These are phyloP conservation scores for Anorthoa munda DNA, from an alignment of 2,888 invertebrate genomes.

Conservation along the genomic window DNA sequence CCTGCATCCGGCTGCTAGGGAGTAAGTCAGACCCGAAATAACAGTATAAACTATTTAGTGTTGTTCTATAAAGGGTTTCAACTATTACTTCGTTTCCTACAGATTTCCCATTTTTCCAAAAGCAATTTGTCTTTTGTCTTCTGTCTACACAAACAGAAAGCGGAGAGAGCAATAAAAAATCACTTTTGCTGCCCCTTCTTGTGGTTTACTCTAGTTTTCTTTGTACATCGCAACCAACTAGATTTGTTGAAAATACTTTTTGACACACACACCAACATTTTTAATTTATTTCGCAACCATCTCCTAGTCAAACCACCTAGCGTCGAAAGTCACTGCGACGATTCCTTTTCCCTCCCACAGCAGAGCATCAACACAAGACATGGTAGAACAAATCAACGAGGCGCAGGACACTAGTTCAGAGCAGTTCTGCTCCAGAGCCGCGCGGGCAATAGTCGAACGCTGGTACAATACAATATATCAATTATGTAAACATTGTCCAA, in stretches of 20 bases:
- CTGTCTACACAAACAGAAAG: too few species aligned
- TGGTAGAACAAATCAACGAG: conserved; percentile 57
- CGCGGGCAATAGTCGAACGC: conserved; percentile 55
- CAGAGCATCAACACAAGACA: conserved; percentile 71
- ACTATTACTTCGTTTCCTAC: background rate
- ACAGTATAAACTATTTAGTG: background rate
- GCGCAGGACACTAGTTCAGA: conserved; percentile 48
- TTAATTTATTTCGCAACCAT: background rate
- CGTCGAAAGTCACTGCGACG: conserved; percentile 40
- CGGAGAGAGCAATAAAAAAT: too few species aligned
- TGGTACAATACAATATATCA: conserved; percentile 47
- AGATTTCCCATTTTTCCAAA: background rate
- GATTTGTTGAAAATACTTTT: too few species aligned
- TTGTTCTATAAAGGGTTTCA: background rate
- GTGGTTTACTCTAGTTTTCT: too few species aligned
- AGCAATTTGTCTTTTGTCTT: background rate
- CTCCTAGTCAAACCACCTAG: background rate
- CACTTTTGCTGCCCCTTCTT: too few species aligned
- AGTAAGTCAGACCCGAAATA: conserved; percentile 84
- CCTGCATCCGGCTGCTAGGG: conserved; percentile 89
- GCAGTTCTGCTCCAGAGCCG: conserved; percentile 58
- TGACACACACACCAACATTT: background rate
- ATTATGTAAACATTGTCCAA: conserved; percentile 30
- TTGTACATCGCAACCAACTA: too few species aligned
- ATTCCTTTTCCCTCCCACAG: conserved; percentile 63